Base-by-base conservation (phyloP, 2,797 vertebrate species). In the Eulemur albifrons region DNA sequence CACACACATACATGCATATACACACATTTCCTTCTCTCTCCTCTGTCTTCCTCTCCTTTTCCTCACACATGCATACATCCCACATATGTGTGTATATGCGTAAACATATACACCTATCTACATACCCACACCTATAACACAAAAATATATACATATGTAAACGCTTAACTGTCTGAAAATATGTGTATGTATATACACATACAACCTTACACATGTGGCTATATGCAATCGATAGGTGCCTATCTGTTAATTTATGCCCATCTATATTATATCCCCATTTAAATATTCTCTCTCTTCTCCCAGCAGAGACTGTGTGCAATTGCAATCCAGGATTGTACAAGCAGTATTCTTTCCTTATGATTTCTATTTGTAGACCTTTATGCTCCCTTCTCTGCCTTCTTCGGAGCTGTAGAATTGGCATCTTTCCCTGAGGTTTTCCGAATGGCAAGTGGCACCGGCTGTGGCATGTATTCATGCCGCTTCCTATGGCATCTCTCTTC, bases 241-340 rank as follows among this genome's bases (percentile, higher is more conserved):
- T 97, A 52, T 88, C 97, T 88, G 93, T 93, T 95, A 52, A 94
- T 92, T 57, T 97, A 94, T 92, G 95, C 96, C 95, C 92, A 73
- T 90, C 98, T 97, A 72, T 95, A 67, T 91, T 97, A 70, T 95
- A 67, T 91, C 96, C 93, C 95, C 97, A 77, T 95, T 96, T 94
- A 98, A 98, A 97, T 93, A 77, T 96, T 95, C 97, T 96, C 98
- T 98, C 96, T 98, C 97, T 93, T 94, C 98, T 98, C 98, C 98
- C 98, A 98, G 98, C 97, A 98, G 98, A 98, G 95, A 98, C 98
- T 98, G 96, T 96, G n/a, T 98, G 97, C 98, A 96, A 59, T 96
- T 96, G 93, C 97, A 94, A 96, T 98, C 97, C 97, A 97, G 97
- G 90, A 92, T 91, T 88, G 80, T 82, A 70, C 89, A 93, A 98